Evolutionary conservation across 1,140 invertebrate genomes (phyloP).

Genomic region (Cotesia glomerata): DNA sequence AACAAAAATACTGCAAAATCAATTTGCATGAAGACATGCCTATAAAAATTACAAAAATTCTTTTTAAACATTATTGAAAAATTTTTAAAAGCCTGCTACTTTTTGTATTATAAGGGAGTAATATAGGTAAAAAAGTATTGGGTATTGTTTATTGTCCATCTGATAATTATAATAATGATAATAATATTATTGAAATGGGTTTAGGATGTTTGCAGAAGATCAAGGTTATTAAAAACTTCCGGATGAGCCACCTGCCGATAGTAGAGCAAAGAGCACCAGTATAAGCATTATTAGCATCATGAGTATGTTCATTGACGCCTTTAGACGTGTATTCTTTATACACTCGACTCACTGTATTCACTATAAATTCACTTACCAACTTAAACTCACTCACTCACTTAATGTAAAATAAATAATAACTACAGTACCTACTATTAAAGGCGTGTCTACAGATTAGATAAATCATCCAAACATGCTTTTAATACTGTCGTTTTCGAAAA

Average conservation of each 20-base stretch:
- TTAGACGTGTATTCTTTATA: neutral
- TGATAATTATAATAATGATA: neutral
- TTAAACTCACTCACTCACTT: neutral
- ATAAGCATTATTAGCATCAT: too few relatives aligned
- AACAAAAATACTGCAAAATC: too few relatives aligned
- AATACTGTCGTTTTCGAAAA: neutral
- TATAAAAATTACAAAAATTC: too few relatives aligned
- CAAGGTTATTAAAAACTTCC: slow-evolving; percentile 4
- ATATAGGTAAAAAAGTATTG: too few relatives aligned
- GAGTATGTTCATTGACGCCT: slow-evolving; percentile 15
- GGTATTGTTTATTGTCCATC: too few relatives aligned
- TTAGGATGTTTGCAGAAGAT: slow-evolving; percentile 2
- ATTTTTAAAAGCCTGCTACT: too few relatives aligned
- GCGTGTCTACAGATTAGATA: slow-evolving; percentile 6
- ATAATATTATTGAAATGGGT: neutral
- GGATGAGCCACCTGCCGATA: slow-evolving; percentile 14
- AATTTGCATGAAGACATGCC: too few relatives aligned
- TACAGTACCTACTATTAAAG: slow-evolving; percentile 4
- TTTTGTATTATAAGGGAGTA: too few relatives aligned
- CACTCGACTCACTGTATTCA: too few relatives aligned
- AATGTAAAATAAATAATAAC: neutral
- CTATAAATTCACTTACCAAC: neutral
- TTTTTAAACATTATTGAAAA: too few relatives aligned
- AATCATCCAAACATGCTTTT: neutral
- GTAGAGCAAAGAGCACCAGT: neutral